Evolutionary conservation across 1,140 invertebrate species (phyloP).

Genomic region (Drosophila tropicalis): DNA sequence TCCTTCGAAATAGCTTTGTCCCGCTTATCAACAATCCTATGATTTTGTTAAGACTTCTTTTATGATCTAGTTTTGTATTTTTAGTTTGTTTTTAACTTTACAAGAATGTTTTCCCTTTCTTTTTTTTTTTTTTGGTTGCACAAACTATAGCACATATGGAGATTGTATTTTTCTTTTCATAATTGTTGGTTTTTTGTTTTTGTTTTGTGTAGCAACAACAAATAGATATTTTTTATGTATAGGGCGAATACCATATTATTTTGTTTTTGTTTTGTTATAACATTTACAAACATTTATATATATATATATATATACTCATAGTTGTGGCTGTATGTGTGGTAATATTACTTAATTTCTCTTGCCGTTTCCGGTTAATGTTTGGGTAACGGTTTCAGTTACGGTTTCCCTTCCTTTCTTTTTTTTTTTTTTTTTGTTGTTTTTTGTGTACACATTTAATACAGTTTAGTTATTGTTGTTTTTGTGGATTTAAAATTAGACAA

Average conservation of each 20-base stretch:
- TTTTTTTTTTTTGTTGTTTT: background rate
- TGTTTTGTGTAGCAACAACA: slow-evolving; percentile 56
- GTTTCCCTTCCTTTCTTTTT: background rate
- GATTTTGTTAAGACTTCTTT: background rate
- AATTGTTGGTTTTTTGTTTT: slow-evolving; percentile 26
- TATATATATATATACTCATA: background rate
- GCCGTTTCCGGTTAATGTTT: slow-evolving; percentile 21
- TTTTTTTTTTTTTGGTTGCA: slow-evolving; percentile 29
- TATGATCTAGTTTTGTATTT: background rate
- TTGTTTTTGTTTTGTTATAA: slow-evolving; percentile 20
- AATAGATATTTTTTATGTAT: slow-evolving; percentile 43
- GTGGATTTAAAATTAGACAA: slow-evolving; percentile 59
- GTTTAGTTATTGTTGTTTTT: slow-evolving; percentile 26
- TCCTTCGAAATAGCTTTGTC: background rate
- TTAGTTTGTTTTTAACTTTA: slow-evolving; percentile 26
- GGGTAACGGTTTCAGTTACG: slow-evolving; percentile 17
- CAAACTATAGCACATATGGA: slow-evolving; percentile 72
- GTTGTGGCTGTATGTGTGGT: slow-evolving; percentile 32
- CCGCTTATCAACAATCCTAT: background rate
- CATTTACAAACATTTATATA: slow-evolving; percentile 60
- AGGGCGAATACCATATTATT: slow-evolving; percentile 58
- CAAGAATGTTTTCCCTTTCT: background rate
- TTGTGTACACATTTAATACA: slow-evolving; percentile 48
- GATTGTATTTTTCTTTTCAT: slow-evolving; percentile 50
- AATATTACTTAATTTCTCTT: slow-evolving; percentile 35